Evolutionary conservation across 2,888 invertebrate species (phyloP).

Genomic region (Megastigmus dorsalis): DNA sequence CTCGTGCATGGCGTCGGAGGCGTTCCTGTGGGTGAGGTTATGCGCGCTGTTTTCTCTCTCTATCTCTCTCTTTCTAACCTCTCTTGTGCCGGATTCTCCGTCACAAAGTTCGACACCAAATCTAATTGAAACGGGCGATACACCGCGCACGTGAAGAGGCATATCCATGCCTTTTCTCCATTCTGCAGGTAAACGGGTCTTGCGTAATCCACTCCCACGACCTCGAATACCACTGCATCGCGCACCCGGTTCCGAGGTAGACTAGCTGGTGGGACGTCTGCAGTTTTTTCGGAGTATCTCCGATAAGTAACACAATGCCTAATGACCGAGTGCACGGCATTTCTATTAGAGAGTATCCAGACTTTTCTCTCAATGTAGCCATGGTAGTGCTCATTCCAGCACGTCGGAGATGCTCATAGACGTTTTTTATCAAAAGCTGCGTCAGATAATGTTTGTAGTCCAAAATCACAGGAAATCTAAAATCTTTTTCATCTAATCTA

Average conservation of each 20-base stretch:
- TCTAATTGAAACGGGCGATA: constrained; percentile 25
- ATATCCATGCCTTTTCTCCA: background rate
- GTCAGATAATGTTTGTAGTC: background rate
- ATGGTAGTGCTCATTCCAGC: constrained; percentile 7
- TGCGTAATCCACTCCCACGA: constrained; percentile 63
- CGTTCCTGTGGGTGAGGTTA: too few species aligned
- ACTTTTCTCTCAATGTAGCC: background rate
- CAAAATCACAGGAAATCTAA: constrained; percentile 20
- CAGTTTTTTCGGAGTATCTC: background rate
- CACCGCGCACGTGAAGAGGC: constrained; percentile 13
- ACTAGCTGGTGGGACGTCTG: background rate
- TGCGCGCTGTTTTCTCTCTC: too few species aligned
- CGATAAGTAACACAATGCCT: background rate
- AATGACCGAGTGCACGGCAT: background rate
- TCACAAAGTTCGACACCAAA: too few species aligned
- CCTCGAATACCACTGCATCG: constrained; percentile 48
- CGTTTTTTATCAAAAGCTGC: background rate
- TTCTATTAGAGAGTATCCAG: constrained; percentile 7
- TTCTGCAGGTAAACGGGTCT: constrained; percentile 54
- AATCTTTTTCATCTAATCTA: constrained; percentile 24
- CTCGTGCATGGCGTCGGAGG: too few species aligned
- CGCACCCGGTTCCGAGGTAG: background rate
- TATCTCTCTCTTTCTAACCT: too few species aligned
- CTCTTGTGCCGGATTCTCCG: too few species aligned
- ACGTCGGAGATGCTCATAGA: constrained; percentile 1